Evolutionary conservation across 1,140 invertebrate species (phyloP).

Genomic region (Telenomus remus): DNA sequence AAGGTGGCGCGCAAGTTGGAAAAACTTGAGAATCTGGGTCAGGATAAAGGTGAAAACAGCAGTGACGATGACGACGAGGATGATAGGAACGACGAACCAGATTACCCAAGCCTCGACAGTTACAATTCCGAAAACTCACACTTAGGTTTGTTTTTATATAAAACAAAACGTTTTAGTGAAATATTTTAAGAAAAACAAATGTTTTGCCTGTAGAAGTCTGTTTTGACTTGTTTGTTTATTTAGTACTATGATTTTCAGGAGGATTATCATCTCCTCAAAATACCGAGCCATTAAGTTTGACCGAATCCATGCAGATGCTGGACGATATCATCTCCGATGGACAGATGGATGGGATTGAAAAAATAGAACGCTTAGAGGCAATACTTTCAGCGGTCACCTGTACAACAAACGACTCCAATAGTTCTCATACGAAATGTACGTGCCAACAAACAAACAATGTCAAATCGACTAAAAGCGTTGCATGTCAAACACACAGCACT

Average conservation of each 20-base stretch:
- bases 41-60: constrained; percentile 81
- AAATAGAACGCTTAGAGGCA: constrained; percentile 89
- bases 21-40: constrained; percentile 86
- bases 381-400: constrained; percentile 86
- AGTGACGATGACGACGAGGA: constrained; percentile 81
- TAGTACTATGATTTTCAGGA: constrained; percentile 51
- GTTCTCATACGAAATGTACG: constrained; percentile 71
- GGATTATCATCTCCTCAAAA: constrained; percentile 82
- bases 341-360: constrained; percentile 89
- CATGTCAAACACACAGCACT: constrained; percentile 91
- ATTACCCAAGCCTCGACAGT: constrained; percentile 86
- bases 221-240: background rate
- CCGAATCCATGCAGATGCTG: constrained; percentile 92
- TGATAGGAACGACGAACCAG: constrained; percentile 81
- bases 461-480: constrained; percentile 71
- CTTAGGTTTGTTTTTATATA: constrained; percentile 67
- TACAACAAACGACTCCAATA: constrained; percentile 73
- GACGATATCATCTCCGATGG: constrained; percentile 89
- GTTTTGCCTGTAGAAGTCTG: too few species aligned
- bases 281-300: constrained; percentile 89
- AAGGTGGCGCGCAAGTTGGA: constrained; percentile 96
- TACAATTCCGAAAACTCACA: constrained; percentile 83
- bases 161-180: constrained; percentile 2
- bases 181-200: too few species aligned
- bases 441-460: constrained; percentile 72